phyloP scores from a whole-genome alignment of 2,113 vertebrate genomes.

The Neoarius graeffei region DNA sequence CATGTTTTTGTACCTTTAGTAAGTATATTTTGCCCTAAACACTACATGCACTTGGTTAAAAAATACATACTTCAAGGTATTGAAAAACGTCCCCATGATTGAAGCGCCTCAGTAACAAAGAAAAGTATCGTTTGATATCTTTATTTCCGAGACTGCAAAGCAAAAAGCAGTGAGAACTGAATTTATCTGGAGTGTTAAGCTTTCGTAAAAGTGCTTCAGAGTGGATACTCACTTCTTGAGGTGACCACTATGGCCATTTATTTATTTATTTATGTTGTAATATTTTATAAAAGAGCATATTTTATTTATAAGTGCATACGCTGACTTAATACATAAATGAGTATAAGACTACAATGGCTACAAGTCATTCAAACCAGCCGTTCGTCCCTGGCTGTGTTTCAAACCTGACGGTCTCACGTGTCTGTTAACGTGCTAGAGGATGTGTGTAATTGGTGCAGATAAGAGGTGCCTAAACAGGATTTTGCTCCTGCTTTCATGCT shows the following conservation, averaged over 20 bases:
- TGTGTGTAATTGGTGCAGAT: conserved; percentile 12
- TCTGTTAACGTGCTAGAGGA: conserved; percentile 9
- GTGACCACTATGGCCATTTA: too few species aligned
- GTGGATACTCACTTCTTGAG: background rate
- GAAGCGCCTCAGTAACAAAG: background rate
- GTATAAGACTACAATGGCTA: background rate
- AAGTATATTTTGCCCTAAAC: background rate
- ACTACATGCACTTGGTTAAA: background rate
- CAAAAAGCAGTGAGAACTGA: background rate
- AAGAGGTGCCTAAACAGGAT: background rate
- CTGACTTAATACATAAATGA: background rate
- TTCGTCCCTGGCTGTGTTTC: background rate
- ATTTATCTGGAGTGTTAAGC: background rate
- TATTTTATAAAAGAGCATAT: background rate
- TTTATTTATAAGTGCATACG: background rate
- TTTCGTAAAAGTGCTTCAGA: background rate
- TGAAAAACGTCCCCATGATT: background rate
- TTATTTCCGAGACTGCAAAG: background rate
- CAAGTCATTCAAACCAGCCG: background rate
- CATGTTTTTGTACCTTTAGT: background rate
- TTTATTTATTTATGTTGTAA: background rate
- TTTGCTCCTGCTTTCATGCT: conserved; percentile 13
- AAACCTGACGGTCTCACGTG: background rate
- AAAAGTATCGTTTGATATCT: background rate
- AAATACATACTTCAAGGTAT: too few species aligned